Conservation (phyloP, 2,888 invertebrate species). For the Papilio protenor region DNA sequence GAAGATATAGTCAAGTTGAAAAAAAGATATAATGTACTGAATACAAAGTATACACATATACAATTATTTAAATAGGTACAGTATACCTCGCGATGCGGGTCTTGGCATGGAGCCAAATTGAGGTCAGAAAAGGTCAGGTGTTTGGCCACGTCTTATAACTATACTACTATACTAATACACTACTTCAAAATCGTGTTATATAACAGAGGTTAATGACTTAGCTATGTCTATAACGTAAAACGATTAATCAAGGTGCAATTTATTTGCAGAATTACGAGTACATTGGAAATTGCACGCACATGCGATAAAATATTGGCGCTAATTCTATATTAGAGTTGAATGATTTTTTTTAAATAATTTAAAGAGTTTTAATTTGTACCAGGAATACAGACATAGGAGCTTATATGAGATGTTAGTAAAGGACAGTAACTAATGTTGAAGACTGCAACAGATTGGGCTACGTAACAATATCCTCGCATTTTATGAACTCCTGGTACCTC, state of each 20-base stretch:
- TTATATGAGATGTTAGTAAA: no score
- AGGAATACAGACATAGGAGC: no score
- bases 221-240: not conserved
- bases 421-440: not conserved
- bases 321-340: not conserved
- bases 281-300: not conserved
- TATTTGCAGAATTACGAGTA: not conserved
- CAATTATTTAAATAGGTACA: not conserved
- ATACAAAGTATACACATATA: not conserved
- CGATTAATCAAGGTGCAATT: not conserved
- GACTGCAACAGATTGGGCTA: not conserved
- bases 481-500: not conserved
- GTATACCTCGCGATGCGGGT: not conserved
- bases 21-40: no score
- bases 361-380: not conserved
- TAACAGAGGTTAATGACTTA: constrained; percentile 6
- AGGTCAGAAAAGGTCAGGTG: constrained; percentile 31
- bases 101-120: constrained; percentile 16
- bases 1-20: no score
- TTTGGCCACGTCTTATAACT: not conserved
- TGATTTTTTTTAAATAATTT: not conserved
- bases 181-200: not conserved
- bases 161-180: not conserved
- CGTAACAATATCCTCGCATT: not conserved
- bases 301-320: not conserved